Evolutionary conservation across 2,113 vertebrate species (phyloP).

Genomic region (Tringa solitaria): DNA sequence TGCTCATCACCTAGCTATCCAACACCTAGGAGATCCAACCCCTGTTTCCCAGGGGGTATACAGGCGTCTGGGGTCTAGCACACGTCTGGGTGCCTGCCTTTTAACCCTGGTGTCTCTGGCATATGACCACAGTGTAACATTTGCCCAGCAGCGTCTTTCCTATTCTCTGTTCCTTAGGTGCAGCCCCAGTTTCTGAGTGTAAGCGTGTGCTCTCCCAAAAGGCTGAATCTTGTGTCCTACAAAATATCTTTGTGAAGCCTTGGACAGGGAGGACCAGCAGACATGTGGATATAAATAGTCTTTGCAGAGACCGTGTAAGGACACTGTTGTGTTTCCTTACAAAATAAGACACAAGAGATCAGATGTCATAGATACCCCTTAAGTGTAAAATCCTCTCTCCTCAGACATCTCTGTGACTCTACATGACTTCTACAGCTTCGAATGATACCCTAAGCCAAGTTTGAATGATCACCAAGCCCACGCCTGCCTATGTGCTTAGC

Average conservation of each 20-base stretch:
- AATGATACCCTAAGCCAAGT: not conserved
- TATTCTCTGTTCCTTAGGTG: not conserved
- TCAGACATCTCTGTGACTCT: not conserved
- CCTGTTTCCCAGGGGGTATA: not conserved
- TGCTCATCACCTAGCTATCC: not conserved
- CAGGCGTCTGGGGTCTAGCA: not conserved
- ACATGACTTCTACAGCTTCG: not conserved
- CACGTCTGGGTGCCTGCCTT: not conserved
- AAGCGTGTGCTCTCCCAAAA: not conserved
- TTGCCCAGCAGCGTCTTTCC: accelerated
- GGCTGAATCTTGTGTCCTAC: not conserved
- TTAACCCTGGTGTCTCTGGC: not conserved
- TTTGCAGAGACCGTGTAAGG: not conserved
- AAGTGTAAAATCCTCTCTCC: not conserved
- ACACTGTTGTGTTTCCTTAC: not conserved
- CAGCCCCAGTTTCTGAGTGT: not conserved
- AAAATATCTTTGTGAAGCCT: not conserved
- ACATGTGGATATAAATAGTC: not conserved
- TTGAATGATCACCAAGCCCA: not conserved
- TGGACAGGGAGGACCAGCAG: not conserved
- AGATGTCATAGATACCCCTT: not conserved
- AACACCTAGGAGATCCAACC: not conserved
- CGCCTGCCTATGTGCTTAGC: not conserved
- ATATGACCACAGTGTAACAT: not conserved
- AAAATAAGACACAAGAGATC: not conserved